Conservation (phyloP, 1,140 invertebrate genomes). For the Palaemon carinicauda region DNA sequence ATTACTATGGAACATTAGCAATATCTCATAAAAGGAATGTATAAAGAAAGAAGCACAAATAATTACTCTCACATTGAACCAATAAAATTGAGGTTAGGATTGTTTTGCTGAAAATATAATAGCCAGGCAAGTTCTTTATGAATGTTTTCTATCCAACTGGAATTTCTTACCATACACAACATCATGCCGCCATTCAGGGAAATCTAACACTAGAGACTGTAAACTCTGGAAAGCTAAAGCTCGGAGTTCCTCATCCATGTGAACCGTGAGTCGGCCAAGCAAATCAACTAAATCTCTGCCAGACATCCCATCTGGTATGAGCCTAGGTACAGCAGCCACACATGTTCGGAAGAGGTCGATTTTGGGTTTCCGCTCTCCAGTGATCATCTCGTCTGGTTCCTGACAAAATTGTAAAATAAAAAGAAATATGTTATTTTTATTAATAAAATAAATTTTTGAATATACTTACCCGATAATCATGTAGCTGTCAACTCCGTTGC, state of each 20-base stretch:
- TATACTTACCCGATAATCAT: no score
- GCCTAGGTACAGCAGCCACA: constrained; percentile 95
- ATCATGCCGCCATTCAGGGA: constrained; percentile 96
- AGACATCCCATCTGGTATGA: constrained; percentile 97
- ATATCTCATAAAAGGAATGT: no score
- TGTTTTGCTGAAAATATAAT: no score
- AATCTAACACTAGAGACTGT: constrained; percentile 94
- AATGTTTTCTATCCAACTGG: neutral
- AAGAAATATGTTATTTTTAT: no score
- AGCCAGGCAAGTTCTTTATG: neutral
- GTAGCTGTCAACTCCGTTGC: no score
- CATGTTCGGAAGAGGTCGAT: constrained; percentile 98
- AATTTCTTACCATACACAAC: constrained; percentile 73
- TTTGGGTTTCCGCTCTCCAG: constrained; percentile 96
- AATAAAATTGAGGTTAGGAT: no score
- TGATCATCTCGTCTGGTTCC: constrained; percentile 94
- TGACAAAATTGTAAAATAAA: constrained; percentile 32
- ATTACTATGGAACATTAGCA: no score
- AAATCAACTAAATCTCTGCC: constrained; percentile 92
- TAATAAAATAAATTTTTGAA: no score
- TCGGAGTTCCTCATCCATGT: constrained; percentile 90
- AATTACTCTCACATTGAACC: no score
- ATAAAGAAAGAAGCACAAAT: no score
- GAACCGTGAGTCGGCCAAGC: constrained; percentile 84
- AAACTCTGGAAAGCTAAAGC: constrained; percentile 94